Base-by-base conservation (phyloP, 2,797 vertebrate species). In the Fundulus diaphanus region DNA sequence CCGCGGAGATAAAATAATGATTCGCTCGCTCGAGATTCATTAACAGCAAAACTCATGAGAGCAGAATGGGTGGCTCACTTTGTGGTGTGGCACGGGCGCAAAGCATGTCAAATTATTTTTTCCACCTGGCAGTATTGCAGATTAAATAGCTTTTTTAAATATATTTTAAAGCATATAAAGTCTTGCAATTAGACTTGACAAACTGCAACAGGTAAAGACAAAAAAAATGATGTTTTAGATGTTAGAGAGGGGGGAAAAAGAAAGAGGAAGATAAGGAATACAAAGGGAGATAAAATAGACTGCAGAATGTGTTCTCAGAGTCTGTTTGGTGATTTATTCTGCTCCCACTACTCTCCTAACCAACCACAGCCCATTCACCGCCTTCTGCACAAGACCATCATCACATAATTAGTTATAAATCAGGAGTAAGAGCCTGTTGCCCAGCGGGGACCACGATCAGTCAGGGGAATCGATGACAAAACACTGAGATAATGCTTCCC, bases 361-460 rank as follows among this genome's bases (percentile, higher is more conserved):
- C 80, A 78, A 81, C 77, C 81, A 73, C 65, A 84, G 74, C 77
- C 73, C 82, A 81, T 74, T 72, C 80, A 65, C 66, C 71, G 85
- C 85, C 82, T 79, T 83, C 78, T 77, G 74, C 57, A 67, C 76
- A 24, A 90, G 89, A 92, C 92, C 91, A 91, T 88, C 88, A 85
- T 87, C 89, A 79, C 76, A 81, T 90, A 91, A 92, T 91, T 91
- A 88, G 85, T 87, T 91, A 92, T 92, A 92, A 94, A 93, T 93
- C 90, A 93, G 90, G 79, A 90, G 83, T 84, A 89, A 89, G 87
- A 82, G 66, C 59, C 78, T 27, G 70, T 63, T 68, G 82, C 83
- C 81, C 76, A 69, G 80, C 31, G n/a, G 82, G 81, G 75, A 54
- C 46, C 22, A 1, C 74, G 79, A 93, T 92, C 90, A 92, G 88